These are phyloP conservation scores for Melipona beecheii DNA, from an alignment of 2,888 invertebrate genomes.

Conservation along the genomic window DNA sequence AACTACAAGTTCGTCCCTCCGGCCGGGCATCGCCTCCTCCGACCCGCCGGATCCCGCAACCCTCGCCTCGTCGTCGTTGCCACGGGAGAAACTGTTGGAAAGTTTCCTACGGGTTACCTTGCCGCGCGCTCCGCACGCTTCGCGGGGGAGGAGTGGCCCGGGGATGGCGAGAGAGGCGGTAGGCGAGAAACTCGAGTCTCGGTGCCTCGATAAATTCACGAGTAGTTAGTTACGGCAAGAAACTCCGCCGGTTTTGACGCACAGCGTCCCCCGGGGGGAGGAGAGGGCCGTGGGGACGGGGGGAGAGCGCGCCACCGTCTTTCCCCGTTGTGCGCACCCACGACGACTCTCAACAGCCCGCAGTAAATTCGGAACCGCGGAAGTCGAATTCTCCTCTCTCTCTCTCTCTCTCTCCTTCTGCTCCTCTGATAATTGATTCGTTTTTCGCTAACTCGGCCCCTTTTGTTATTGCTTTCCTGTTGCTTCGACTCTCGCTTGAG, in stretches of 20 bases:
- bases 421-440: constrained; percentile 34
- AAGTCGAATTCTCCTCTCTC: background rate
- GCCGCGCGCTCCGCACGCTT: constrained; percentile 52
- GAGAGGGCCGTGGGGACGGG: background rate
- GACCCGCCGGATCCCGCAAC: constrained; percentile 5
- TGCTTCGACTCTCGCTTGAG: background rate
- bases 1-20: constrained; percentile 79
- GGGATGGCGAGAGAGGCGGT: constrained; percentile 35
- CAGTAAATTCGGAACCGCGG: constrained; percentile 58
- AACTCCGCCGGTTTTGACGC: constrained; percentile 75
- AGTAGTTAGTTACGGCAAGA: constrained; percentile 81
- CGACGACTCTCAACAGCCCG: constrained; percentile 15
- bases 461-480: background rate
- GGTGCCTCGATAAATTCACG: constrained; percentile 81
- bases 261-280: constrained; percentile 45
- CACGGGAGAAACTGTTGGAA: constrained; percentile 69
- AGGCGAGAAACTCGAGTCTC: constrained; percentile 72
- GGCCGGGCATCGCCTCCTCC: constrained; percentile 41
- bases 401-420: background rate
- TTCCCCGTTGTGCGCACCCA: constrained; percentile 28
- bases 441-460: background rate
- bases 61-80: constrained; percentile 29
- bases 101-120: constrained; percentile 74
- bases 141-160: background rate
- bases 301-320: constrained; percentile 33